Evolutionary conservation across 2,113 vertebrate genomes (phyloP), one percentile per base, ranked within the genome.

Genomic region (Leptosomus discolor): DNA sequence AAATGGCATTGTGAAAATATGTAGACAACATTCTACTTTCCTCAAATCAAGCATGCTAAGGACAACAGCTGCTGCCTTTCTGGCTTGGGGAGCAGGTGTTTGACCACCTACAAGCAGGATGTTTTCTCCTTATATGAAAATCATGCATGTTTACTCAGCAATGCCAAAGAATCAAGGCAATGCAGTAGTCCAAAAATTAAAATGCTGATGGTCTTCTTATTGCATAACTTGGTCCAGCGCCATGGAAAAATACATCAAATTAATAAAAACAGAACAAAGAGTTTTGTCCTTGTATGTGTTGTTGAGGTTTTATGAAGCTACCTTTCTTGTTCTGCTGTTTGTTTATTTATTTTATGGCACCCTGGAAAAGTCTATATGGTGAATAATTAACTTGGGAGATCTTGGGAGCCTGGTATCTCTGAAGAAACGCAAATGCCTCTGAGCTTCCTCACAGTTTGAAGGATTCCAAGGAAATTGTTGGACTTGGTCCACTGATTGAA

Each of bases 1-100:
- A 96, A 97, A 94, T 95, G 94, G 91, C 63, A 77, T 94, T 93
- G 81, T 97, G 94, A 94, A 98, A 98, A 98, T 97, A 95, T 69
- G 96, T 98, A 97, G 98, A 98, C 97, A 98, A 97, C 91, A 94
- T 96, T 91, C 64, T 51, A 65, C 94, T 98, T 88, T 96, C 56
- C 84, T 98, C 97, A 96, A 97, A 97, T 97, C 94, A 96, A 90
- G 74, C 87, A 76, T 5, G 32, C 94, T 95, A 98, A 96, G 89
- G 91, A 96, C 84, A 98, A 97, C 98, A 99, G 98, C 98, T 99
- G 98, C 96, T 97, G 83, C 80, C 89, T 85, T 89, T 97, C 95
- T 96, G 97, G 91, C 88, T 96, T 69, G 32, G 54, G 88, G 95
- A 97, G 96, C 98, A 98, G 97, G 96, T 98, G 97, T 97, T 96